Evolutionary conservation across 2,888 invertebrate species (phyloP).

Genomic region (Oscheius sp.): DNA sequence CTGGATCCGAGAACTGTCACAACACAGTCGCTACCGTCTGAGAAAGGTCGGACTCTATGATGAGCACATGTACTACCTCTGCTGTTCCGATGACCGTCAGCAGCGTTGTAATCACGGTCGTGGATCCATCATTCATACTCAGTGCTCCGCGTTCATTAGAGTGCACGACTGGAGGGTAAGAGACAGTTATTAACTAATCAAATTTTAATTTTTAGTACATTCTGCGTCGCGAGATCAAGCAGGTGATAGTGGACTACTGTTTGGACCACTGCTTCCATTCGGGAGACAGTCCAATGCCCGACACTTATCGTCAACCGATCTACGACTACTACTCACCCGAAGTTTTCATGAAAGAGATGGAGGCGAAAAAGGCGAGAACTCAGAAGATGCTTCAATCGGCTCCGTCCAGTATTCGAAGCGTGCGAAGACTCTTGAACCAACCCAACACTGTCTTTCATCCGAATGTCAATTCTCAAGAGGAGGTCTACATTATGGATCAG

Average conservation of each 20-base stretch:
- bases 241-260: conserved; percentile 47
- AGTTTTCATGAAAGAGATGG: conserved; percentile 37
- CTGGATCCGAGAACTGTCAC: conserved; percentile 49
- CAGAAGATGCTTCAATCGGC: neutral
- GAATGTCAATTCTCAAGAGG: neutral
- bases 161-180: conserved; percentile 52
- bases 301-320: conserved; percentile 25
- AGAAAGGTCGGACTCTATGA: conserved; percentile 49
- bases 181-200: neutral
- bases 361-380: conserved; percentile 20
- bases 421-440: neutral
- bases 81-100: conserved; percentile 47
- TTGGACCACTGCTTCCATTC: conserved; percentile 46
- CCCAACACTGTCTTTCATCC: too few species aligned
- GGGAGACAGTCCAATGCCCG: conserved; percentile 35
- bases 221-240: conserved; percentile 40
- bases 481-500: conserved; percentile 13
- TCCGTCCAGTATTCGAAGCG: neutral
- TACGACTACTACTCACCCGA: conserved; percentile 38
- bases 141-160: conserved; percentile 56
- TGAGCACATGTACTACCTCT: conserved; percentile 60
- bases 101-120: conserved; percentile 34
- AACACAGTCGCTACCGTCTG: conserved; percentile 41
- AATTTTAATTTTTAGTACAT: conserved; percentile 36
- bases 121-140: conserved; percentile 25